Percentiles rank a stretch among this genome's conserved stretches.
phyloP scores from a whole-genome alignment of 2,113 vertebrate species.

The Australoheros scitulus region DNA sequence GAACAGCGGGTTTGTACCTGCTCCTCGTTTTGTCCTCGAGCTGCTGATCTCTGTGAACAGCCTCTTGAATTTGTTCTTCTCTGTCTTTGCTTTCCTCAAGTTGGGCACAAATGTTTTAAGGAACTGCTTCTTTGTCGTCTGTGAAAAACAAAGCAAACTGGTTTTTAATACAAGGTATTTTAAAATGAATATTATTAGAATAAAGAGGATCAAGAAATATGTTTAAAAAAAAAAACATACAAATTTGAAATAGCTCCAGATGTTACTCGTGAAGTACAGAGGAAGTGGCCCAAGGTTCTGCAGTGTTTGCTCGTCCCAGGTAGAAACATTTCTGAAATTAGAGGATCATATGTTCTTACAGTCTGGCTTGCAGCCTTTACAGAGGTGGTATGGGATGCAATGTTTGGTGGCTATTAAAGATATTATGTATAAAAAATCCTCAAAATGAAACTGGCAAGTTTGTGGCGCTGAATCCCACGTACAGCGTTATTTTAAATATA shows the following conservation, averaged over 20 bases:
- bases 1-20: constrained; percentile 39
- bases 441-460: background rate
- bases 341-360: background rate
- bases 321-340: constrained; percentile 44
- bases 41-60: constrained; percentile 36
- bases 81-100: constrained; percentile 29
- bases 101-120: constrained; percentile 49
- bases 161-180: background rate
- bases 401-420: background rate
- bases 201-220: background rate
- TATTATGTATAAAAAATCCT: background rate
- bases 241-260: constrained; percentile 48
- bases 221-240: constrained; percentile 33
- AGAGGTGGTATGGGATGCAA: background rate
- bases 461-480: background rate
- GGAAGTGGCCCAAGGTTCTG: constrained; percentile 59
- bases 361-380: background rate
- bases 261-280: constrained; percentile 59
- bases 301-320: constrained; percentile 65
- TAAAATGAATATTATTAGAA: background rate
- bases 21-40: background rate
- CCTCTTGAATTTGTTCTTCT: constrained; percentile 44
- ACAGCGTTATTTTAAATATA: background rate
- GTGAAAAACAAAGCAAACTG: constrained; percentile 4
- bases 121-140: constrained; percentile 47